Base-by-base conservation (phyloP, 2,888 invertebrate genomes). In the Drosophila histrio region DNA sequence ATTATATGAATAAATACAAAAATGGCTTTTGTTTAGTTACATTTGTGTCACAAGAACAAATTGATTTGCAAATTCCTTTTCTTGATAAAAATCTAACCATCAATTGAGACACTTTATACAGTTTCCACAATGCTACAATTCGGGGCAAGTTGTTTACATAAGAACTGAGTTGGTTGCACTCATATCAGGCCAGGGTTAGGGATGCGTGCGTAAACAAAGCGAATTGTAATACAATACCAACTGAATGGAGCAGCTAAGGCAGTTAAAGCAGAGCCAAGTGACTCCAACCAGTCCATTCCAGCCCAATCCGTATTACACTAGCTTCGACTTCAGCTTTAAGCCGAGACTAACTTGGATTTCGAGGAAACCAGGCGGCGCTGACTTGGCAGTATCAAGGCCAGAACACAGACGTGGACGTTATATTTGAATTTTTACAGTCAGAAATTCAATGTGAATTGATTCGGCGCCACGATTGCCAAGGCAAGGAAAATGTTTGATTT, bases 81-180 rank as follows among this genome's bases (percentile, higher is more conserved):
- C n/a, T n/a, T n/a, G n/a, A n/a, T n/a, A n/a, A n/a, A n/a, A 28
- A 28, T 2, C 8, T 11, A 28, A 28, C 8, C 8, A 21, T n/a
- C 4, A 13, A 6, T 22, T 8, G 6, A 5, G 9, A 9, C 5
- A 32, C 2, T 9, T 34, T 9, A 13, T 13, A 66, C 65, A 66
- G 38, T 67, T 80, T 86, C 81, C 69, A 62, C 22, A 32, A 44
- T 21, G 19, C 38, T 5, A 21, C 17, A 28, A 38, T 15, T 17
- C 13, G 62, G 11, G 32, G 11, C n/a, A 13, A 38, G 54, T 58
- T 81, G 67, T 77, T 70, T 78, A 72, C 56, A 72, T 63, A 68
- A 84, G 53, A 43, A 30, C 60, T 28, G 43, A 54, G 62, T 34
- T 54, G 57, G 17, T 50, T 39, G 24, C 13, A 44, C 24, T 39